Evolutionary conservation across 1,140 invertebrate genomes (phyloP).

Genomic region (Pseudomyrmex concolor): DNA sequence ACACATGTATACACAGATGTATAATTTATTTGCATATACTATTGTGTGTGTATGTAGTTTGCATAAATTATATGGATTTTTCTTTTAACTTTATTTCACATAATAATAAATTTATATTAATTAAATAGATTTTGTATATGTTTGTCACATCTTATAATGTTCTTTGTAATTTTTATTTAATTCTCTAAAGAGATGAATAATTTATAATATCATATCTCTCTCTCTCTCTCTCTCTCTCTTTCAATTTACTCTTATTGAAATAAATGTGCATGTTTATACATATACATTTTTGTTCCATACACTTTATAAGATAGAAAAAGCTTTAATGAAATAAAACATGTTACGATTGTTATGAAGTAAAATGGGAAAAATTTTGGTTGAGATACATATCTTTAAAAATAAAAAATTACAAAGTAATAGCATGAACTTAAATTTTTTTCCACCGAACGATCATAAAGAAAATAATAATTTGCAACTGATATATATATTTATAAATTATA

Average conservation of each 20-base stretch:
- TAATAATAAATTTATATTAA: slow-evolving; percentile 26
- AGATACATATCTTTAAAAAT: too few species aligned
- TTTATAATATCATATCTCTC: slow-evolving; percentile 27
- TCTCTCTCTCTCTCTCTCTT: neutral
- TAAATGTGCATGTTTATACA: neutral
- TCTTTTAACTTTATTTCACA: slow-evolving; percentile 7
- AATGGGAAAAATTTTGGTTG: neutral
- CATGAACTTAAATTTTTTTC: too few species aligned
- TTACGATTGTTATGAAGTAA: neutral
- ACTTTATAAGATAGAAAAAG: slow-evolving; percentile 5
- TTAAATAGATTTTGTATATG: slow-evolving; percentile 20
- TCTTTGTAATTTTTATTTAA: slow-evolving; percentile 23
- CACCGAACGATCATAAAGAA: too few species aligned
- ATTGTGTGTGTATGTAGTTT: too few species aligned
- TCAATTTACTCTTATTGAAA: neutral
- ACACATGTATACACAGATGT: neutral
- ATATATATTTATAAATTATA: too few species aligned
- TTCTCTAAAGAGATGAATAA: neutral
- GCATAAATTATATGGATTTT: slow-evolving; percentile 5
- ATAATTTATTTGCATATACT: slow-evolving; percentile 3
- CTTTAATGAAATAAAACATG: slow-evolving; percentile 7
- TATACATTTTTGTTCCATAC: neutral
- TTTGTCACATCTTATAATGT: neutral
- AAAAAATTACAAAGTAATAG: too few species aligned
- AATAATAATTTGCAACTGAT: too few species aligned